Conservation (phyloP, 2,113 vertebrate species). For the Syrrhaptes paradoxus region DNA sequence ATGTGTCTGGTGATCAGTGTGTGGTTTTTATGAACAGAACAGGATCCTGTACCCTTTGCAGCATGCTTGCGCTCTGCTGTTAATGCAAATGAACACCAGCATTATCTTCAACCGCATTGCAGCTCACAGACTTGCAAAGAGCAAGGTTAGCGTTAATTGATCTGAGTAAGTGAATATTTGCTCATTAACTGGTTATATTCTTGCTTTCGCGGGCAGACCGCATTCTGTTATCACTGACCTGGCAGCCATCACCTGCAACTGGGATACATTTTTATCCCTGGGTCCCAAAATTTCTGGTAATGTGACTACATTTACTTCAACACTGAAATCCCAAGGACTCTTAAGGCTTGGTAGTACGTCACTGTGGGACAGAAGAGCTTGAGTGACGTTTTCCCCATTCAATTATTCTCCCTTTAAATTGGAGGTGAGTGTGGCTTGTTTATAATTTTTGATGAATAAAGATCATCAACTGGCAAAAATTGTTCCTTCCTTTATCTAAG, state of each 20-base stretch:
- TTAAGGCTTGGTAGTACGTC: neutral
- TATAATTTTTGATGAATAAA: neutral
- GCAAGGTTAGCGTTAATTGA: rapidly evolving
- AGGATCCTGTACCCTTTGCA: neutral
- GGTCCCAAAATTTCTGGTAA: neutral
- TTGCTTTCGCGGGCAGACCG: neutral
- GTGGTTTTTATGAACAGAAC: neutral
- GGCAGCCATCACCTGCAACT: neutral
- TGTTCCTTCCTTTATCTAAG: neutral
- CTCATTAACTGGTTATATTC: neutral
- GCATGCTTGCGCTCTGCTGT: neutral
- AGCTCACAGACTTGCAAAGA: neutral
- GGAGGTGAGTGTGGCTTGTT: neutral
- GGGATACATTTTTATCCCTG: neutral
- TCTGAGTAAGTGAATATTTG: neutral
- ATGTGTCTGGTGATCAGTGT: neutral
- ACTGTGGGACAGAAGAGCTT: neutral
- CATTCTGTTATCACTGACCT: neutral
- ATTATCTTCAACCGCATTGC: neutral
- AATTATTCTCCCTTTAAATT: neutral
- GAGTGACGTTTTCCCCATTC: neutral
- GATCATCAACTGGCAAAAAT: neutral
- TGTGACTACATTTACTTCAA: neutral
- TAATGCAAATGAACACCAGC: neutral
- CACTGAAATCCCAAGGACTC: neutral